Evolutionary conservation across 2,797 vertebrate genomes (phyloP), one percentile per base, ranked within the genome.

Genomic region (Trematomus bernacchii): DNA sequence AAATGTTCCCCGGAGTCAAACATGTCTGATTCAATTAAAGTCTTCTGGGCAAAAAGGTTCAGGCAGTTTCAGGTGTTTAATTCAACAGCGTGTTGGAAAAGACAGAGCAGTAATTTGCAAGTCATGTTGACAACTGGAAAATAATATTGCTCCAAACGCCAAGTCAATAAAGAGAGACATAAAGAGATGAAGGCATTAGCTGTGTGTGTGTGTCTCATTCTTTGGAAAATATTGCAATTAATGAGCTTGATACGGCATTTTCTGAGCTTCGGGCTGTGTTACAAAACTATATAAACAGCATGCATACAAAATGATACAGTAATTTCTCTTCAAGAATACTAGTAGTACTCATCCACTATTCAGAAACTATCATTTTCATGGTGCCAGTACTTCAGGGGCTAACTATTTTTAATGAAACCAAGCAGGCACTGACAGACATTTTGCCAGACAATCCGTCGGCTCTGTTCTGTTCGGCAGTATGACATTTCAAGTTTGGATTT

Each of bases 381-480:
- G 65, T 75, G 82, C 71, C 72, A 82, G 47, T 64, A 77, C 81
- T 85, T 86, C 33, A 64, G 80, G 74, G 67, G 71, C 72, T 30
- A 55, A 64, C 63, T 48, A 64, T 80, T 87, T 87, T 87, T 77
- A 83, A 83, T 66, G 85, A 37, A 89, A 80, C 79, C 72, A 79
- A 79, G 73, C 77, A 84, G 82, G 84, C 80, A 77, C 62, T 54
- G 44, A 79, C 51, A 67, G 55, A n/a, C 71, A 65, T 72, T 75
- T 33, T 69, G 73, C 55, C 70, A 83, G 64, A 70, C 74, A 74
- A 82, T 83, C 73, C 73, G 69, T 60, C 58, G 52, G 73, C 67
- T 64, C 72, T 42, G 54, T 62, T 86, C 73, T 51, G 55, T 81
- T 77, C 71, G 63, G 54, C 51, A 71, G 85, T 90, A 76, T 62